phyloP scores from a whole-genome alignment of 1,140 invertebrate species.

The Trigoniulus corallinus region DNA sequence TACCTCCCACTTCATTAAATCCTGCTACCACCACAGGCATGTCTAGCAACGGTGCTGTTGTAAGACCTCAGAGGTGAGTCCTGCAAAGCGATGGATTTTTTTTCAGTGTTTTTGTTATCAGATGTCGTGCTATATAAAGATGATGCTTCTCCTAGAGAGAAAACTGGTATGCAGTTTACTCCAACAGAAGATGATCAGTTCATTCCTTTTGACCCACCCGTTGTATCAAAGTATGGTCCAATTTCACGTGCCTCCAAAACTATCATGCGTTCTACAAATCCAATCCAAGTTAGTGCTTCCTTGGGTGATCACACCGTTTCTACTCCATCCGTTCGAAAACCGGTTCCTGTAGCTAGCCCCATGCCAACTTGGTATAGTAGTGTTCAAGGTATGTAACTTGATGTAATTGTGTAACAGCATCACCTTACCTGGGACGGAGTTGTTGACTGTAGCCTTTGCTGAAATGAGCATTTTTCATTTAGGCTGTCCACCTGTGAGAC shows the following conservation, averaged over 20 bases:
- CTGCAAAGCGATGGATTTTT: too few species aligned
- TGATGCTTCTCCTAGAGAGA: too few species aligned
- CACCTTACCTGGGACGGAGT: conserved; percentile 26
- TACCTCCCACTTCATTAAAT: too few species aligned
- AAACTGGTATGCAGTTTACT: too few species aligned
- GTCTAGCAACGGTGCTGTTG: too few species aligned
- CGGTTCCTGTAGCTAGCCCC: conserved; percentile 33
- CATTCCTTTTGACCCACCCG: conserved; percentile 51
- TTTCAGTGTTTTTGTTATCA: too few species aligned
- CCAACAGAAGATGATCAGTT: conserved; percentile 44
- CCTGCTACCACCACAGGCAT: too few species aligned
- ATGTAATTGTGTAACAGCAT: conserved; percentile 5
- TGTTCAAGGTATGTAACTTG: conserved; percentile 7
- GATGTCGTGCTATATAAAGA: too few species aligned
- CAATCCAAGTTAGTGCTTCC: conserved; percentile 25
- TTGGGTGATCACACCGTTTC: conserved; percentile 26
- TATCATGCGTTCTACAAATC: conserved; percentile 21
- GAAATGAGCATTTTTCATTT: too few species aligned
- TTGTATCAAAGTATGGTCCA: conserved; percentile 57
- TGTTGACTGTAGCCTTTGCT: too few species aligned
- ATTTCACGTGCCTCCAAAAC: conserved; percentile 50
- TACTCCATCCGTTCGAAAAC: conserved; percentile 26
- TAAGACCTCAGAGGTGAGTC: too few species aligned
- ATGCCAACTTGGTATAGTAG: conserved; percentile 27
- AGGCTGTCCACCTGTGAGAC: too few species aligned